phyloP scores from a whole-genome alignment of 1,140 invertebrate genomes.

The Neodiprion pinetum region DNA sequence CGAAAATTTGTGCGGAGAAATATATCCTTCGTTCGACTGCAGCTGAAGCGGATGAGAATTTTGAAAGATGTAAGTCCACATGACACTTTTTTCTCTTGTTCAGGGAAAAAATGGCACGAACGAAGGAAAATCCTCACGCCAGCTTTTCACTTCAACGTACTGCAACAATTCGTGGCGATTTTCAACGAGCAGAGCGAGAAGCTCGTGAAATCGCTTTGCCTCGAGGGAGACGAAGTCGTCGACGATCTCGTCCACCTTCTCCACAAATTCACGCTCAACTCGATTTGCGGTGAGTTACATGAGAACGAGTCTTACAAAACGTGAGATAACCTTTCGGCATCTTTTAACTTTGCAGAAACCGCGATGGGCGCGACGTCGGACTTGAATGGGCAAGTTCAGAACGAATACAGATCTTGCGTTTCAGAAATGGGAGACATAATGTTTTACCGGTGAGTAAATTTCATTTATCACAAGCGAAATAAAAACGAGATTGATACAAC shows the following conservation, averaged over 20 bases:
- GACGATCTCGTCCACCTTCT: constrained; percentile 67
- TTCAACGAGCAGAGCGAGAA: constrained; percentile 70
- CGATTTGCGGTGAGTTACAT: constrained; percentile 67
- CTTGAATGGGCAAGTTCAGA: constrained; percentile 30
- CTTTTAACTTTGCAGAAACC: constrained; percentile 30
- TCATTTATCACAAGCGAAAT: no score
- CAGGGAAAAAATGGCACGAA: constrained; percentile 79
- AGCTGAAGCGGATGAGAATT: no score
- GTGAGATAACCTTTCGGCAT: constrained; percentile 62
- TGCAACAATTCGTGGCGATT: constrained; percentile 77
- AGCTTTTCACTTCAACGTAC: constrained; percentile 89
- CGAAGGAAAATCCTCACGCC: constrained; percentile 87
- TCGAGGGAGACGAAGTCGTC: constrained; percentile 40
- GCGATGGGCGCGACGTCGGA: constrained; percentile 37
- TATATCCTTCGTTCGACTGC: neutral
- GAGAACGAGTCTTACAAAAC: no score
- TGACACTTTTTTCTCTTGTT: constrained; percentile 7
- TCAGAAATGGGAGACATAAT: constrained; percentile 30
- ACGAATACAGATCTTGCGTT: constrained; percentile 42
- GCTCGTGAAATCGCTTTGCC: constrained; percentile 62
- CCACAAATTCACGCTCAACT: constrained; percentile 68
- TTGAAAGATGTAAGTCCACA: no score
- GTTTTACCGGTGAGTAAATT: constrained; percentile 27
- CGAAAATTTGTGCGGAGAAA: neutral
- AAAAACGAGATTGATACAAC: no score